A percentile compares a stretch with the other conserved stretches of the same genome.
These are phyloP conservation scores for Okamejei kenojei DNA, from an alignment of 2,797 vertebrate species.

Conservation along the genomic window DNA sequence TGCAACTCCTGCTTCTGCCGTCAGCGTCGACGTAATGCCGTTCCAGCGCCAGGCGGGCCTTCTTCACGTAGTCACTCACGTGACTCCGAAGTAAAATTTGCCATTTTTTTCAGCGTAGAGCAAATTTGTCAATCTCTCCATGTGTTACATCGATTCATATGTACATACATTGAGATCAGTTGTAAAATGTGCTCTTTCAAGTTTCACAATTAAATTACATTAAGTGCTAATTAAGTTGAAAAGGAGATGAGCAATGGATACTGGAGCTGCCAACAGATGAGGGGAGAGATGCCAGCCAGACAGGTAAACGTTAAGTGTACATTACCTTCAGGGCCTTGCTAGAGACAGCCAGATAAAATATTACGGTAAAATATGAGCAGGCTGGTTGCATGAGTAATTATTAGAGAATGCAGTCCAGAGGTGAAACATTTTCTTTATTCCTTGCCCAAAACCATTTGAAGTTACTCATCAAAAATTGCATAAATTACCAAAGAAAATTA, in stretches of 20 bases:
- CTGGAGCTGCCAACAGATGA: background rate
- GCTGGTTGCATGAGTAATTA: constrained; percentile 1
- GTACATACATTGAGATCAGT: background rate
- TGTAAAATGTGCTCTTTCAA: constrained; percentile 28
- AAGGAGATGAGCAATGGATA: background rate
- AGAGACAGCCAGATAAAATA: background rate
- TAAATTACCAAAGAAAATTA: background rate
- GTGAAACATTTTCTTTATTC: background rate
- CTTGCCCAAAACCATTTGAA: background rate
- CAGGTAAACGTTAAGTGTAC: background rate
- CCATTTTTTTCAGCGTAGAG: background rate
- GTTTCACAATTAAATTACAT: background rate
- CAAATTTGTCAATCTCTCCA: background rate
- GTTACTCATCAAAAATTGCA: background rate
- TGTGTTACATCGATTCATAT: background rate
- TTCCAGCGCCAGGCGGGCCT: no score
- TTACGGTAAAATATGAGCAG: background rate
- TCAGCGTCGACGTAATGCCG: no score
- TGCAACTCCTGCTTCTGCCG: no score
- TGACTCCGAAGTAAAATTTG: no score
- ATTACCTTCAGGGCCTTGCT: background rate
- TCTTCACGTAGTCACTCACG: no score
- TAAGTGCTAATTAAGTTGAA: background rate
- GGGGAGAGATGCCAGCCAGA: background rate
- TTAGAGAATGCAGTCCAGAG: background rate